A percentile compares a stretch with the other conserved stretches of the same genome.
phyloP scores from a whole-genome alignment of 2,113 vertebrate genomes.

The Hirundichthys speculiger region DNA sequence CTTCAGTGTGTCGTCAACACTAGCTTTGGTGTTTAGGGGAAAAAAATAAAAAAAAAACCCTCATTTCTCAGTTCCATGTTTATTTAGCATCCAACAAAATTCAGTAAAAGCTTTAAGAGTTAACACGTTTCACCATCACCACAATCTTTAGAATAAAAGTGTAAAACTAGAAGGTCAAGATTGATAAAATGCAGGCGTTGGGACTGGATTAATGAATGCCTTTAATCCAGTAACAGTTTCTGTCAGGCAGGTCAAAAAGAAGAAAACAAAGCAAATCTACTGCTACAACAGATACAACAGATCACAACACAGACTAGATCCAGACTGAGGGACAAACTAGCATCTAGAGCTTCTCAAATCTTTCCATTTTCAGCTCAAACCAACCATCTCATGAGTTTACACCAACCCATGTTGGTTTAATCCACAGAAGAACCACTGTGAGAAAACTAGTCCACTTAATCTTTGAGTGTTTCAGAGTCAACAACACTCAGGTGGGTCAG shows the following conservation, averaged over 20 bases:
- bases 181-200: slow-evolving; percentile 79
- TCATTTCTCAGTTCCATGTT: slow-evolving; percentile 62
- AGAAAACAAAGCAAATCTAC: slow-evolving; percentile 45
- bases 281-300: slow-evolving; percentile 49
- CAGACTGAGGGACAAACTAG: slow-evolving; percentile 57
- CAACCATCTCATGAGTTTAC: slow-evolving; percentile 7
- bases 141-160: slow-evolving; percentile 79
- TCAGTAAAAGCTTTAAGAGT: slow-evolving; percentile 83
- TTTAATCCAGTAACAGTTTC: slow-evolving; percentile 43
- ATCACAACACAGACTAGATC: slow-evolving; percentile 64
- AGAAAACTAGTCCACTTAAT: slow-evolving; percentile 13
- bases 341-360: slow-evolving; percentile 24
- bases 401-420: slow-evolving; percentile 27
- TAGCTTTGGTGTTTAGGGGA: too few species aligned
- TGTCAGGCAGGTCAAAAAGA: slow-evolving; percentile 52
- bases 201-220: slow-evolving; percentile 36
- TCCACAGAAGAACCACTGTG: slow-evolving; percentile 35
- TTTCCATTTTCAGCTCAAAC: slow-evolving; percentile 15
- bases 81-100: slow-evolving; percentile 83
- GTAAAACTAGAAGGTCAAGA: slow-evolving; percentile 80
- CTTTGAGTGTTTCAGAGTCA: slow-evolving; percentile 41
- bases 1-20: too few species aligned
- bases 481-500: slow-evolving; percentile 32
- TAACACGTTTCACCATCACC: slow-evolving; percentile 77
- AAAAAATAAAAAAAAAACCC: not conserved